Percentiles rank a stretch among this genome's conserved stretches.
Evolutionary conservation across 2,888 invertebrate genomes (phyloP).

Genomic region (Didymodactylos carnosus): DNA sequence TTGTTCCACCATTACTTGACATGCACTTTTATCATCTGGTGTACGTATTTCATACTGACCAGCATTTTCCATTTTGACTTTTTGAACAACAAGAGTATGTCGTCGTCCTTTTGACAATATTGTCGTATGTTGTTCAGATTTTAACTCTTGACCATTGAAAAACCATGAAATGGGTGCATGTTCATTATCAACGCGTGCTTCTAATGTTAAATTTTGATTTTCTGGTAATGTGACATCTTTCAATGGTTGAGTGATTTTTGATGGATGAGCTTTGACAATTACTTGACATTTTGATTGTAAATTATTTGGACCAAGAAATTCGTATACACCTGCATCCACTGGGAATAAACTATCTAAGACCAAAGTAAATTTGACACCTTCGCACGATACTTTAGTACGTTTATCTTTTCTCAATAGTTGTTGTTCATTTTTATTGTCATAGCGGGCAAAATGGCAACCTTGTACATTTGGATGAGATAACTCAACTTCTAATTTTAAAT

Average conservation of each 20-base stretch:
- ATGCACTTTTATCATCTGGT: background rate
- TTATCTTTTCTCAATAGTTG: background rate
- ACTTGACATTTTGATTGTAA: background rate
- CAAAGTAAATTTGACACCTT: background rate
- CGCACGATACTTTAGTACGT: background rate
- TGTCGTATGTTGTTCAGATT: background rate
- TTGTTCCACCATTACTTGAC: background rate
- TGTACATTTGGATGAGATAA: background rate
- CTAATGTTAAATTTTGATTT: background rate
- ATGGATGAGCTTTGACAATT: background rate
- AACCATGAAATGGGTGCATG: background rate
- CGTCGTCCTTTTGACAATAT: background rate
- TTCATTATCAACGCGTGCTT: background rate
- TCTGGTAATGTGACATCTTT: background rate
- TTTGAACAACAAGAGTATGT: background rate
- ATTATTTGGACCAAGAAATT: background rate
- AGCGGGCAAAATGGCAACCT: background rate
- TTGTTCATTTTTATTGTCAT: background rate
- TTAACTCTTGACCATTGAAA: background rate
- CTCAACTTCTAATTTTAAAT: background rate
- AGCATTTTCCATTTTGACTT: background rate
- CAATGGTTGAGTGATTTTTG: background rate
- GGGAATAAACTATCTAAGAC: background rate
- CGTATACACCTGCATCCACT: background rate
- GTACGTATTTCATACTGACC: background rate